Evolutionary conservation across 1,140 invertebrate genomes (phyloP).

Genomic region (Triops cancriformis): DNA sequence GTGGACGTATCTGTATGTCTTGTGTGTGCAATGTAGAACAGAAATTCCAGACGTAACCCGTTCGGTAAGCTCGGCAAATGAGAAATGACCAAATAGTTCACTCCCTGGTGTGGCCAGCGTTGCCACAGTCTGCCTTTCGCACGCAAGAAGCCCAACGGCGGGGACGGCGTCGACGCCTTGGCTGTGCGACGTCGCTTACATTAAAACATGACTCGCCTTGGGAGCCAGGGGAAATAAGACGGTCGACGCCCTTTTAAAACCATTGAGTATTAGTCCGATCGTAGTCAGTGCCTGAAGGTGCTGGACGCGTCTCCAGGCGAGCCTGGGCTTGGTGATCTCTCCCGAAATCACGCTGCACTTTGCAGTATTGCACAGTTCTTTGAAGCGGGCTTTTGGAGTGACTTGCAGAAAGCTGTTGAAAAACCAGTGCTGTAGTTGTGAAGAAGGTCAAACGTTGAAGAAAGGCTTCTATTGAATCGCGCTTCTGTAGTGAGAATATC

Average conservation of each 20-base stretch:
- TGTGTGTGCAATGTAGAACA: neutral
- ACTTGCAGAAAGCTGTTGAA: neutral
- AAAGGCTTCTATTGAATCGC: neutral
- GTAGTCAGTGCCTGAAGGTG: neutral
- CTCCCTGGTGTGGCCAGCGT: neutral
- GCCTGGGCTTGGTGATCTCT: neutral
- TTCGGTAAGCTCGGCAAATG: neutral
- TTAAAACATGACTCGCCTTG: neutral
- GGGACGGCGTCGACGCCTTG: neutral
- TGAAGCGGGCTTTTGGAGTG: neutral
- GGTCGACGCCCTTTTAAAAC: slow-evolving; percentile 12
- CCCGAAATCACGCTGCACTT: too few relatives aligned
- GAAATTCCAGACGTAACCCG: neutral
- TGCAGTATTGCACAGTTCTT: neutral
- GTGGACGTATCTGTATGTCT: neutral
- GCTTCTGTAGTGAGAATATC: neutral
- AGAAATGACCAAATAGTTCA: neutral
- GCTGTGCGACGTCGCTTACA: neutral
- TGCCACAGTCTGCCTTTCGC: neutral
- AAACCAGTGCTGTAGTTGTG: neutral
- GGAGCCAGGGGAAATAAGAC: neutral
- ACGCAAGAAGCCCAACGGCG: neutral
- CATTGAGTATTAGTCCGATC: neutral
- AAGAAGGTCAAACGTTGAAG: neutral
- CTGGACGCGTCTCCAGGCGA: neutral